Evolutionary conservation across 64 coral and sea anemone genomes (phyloP).

Genomic region (Stichodactyla helianthus): DNA sequence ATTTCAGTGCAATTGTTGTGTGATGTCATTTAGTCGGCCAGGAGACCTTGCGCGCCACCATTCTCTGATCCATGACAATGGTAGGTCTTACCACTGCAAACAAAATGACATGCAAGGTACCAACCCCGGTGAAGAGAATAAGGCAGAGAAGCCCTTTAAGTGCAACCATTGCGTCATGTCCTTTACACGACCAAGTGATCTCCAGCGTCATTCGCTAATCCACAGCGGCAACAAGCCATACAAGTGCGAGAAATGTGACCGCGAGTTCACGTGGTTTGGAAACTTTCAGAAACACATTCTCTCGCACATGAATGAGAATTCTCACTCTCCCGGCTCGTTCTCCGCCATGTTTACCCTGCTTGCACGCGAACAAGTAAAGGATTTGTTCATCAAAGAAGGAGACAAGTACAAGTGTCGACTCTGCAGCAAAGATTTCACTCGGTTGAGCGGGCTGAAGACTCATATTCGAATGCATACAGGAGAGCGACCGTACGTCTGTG

Average conservation of each 20-base stretch:
- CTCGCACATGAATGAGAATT: slow-evolving; percentile 59
- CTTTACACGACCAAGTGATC: slow-evolving; percentile 86
- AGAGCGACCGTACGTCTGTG: slow-evolving; percentile 78
- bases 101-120: slow-evolving; percentile 33
- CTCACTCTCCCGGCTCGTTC: slow-evolving; percentile 33
- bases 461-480: slow-evolving; percentile 85
- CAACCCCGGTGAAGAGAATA: not conserved
- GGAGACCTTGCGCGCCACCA: slow-evolving; percentile 76
- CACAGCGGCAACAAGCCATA: slow-evolving; percentile 95
- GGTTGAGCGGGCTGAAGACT: slow-evolving; percentile 76
- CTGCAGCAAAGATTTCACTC: slow-evolving; percentile 75
- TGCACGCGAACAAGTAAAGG: slow-evolving; percentile 85
- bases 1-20: slow-evolving; percentile 75
- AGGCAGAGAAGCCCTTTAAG: slow-evolving; percentile 75
- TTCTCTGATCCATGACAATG: slow-evolving; percentile 70
- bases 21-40: slow-evolving; percentile 83
- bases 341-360: slow-evolving; percentile 73
- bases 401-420: slow-evolving; percentile 77
- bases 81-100: slow-evolving; percentile 83
- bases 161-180: slow-evolving; percentile 85
- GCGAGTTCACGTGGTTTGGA: slow-evolving; percentile 95
- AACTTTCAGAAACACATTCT: slow-evolving; percentile 94
- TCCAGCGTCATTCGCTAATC: slow-evolving; percentile 83
- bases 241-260: slow-evolving; percentile 89
- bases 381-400: slow-evolving; percentile 85